These are phyloP conservation scores for Tyria jacobaeae DNA, from an alignment of 2,888 invertebrate species.

Conservation along the genomic window DNA sequence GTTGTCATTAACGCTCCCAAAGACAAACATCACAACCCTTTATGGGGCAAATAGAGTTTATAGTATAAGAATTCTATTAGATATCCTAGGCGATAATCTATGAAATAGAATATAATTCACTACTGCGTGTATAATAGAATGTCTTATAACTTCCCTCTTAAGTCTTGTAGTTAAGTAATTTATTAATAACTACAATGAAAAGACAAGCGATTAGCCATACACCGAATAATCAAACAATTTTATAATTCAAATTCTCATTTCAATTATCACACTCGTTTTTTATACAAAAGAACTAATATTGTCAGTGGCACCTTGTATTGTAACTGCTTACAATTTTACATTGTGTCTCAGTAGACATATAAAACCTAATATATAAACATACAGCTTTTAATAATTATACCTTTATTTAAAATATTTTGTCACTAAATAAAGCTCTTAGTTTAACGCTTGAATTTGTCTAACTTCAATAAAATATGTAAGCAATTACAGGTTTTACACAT, in stretches of 20 bases:
- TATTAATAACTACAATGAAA: conserved; percentile 47
- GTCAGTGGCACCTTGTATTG: conserved; percentile 76
- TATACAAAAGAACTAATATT: conserved; percentile 75
- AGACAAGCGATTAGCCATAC: conserved; percentile 52
- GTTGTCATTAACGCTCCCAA: conserved; percentile 22
- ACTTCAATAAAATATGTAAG: conserved; percentile 39
- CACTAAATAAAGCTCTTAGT: conserved; percentile 20
- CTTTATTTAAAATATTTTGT: conserved; percentile 27
- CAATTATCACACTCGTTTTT: conserved; percentile 48
- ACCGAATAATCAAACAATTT: conserved; percentile 46
- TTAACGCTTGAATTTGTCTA: conserved; percentile 5
- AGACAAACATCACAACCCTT: conserved; percentile 42
- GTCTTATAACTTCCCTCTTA: conserved; percentile 47
- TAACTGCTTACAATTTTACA: conserved; percentile 54
- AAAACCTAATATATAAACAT: conserved; percentile 29
- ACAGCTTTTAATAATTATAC: conserved; percentile 3
- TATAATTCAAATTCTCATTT: conserved; percentile 48
- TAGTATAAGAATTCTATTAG: conserved; percentile 36
- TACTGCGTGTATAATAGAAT: conserved; percentile 49
- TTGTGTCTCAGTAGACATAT: conserved; percentile 40
- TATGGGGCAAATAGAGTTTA: conserved; percentile 43
- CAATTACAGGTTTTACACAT: conserved; percentile 37
- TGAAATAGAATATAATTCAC: conserved; percentile 43
- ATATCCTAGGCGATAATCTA: conserved; percentile 46
- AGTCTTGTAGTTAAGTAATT: conserved; percentile 48